Evolutionary conservation across 2,797 vertebrate species (phyloP), one percentile per base, ranked within the genome.

Genomic region (Pygocentrus nattereri): DNA sequence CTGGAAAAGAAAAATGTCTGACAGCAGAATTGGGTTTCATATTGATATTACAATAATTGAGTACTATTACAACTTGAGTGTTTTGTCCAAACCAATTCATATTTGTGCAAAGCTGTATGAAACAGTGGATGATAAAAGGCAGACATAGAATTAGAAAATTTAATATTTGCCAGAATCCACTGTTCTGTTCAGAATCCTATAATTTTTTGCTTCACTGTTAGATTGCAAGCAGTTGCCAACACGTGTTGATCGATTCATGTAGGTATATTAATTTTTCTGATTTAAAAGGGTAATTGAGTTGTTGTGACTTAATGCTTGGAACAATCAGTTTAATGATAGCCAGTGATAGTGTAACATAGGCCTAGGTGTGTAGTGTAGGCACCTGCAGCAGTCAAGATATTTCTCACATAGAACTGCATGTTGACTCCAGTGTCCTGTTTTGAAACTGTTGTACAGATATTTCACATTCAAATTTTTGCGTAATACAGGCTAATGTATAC

Each of bases 401-500:
- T 82, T 83, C 75, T 61, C 74, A 79, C 76, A 12, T 62, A 84
- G 70, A 85, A 65, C 67, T 83, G 86, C 86, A 87, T 87, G 84
- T 83, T 82, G 73, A 78, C 78, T 52, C 68, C 67, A 21, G 71
- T 82, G 82, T 85, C 85, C 76, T 85, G 65, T 81, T 70, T 58
- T 86, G 65, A 83, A 81, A 75, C 76, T 30, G 10, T 68, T 78
- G 31, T 78, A 68, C 59, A 74, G 78, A 72, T 81, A 82, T 80
- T 58, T 85, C 50, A 82, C 65, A 54, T 81, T 80, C 50, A 72
- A 56, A 78, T 27, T 47, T 78, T 52, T 83, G 61, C 78, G 69
- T 58, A 76, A 30, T 58, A 54, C 61, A 69, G 68, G 58, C 41
- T 52, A 76, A 76, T 80, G 70, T 71, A 50, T 27, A 50, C 49